These are phyloP conservation scores for Isoperla grammatica DNA, from an alignment of 2,888 invertebrate genomes.

Conservation along the genomic window DNA sequence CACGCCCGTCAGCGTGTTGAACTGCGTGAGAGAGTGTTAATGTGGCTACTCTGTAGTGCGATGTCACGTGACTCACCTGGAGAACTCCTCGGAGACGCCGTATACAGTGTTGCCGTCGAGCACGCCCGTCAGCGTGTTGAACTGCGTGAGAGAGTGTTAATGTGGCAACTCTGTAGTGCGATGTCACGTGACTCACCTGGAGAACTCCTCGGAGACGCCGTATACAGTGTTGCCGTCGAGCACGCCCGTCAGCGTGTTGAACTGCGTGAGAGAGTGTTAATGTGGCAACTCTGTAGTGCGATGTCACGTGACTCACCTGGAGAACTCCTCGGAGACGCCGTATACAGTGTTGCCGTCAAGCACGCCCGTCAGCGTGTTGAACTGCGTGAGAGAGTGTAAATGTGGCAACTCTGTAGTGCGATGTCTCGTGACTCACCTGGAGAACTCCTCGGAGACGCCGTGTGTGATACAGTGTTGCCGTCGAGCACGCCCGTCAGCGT, in stretches of 20 bases:
- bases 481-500: slow-evolving; percentile 81
- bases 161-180: too few relatives aligned
- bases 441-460: slow-evolving; percentile 75
- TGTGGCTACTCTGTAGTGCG: too few relatives aligned
- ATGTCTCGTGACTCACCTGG: slow-evolving; percentile 64
- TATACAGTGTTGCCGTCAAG: slow-evolving; percentile 88
- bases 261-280: too few relatives aligned
- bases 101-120: slow-evolving; percentile 88
- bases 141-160: too few relatives aligned
- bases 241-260: slow-evolving; percentile 80
- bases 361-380: slow-evolving; percentile 80
- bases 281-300: too few relatives aligned
- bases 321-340: slow-evolving; percentile 75
- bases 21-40: too few relatives aligned
- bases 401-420: too few relatives aligned
- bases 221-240: slow-evolving; percentile 88
- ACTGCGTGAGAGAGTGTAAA: too few relatives aligned
- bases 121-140: slow-evolving; percentile 80
- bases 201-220: slow-evolving; percentile 75
- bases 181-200: slow-evolving; percentile 64
- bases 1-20: slow-evolving; percentile 80
- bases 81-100: slow-evolving; percentile 75
- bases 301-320: slow-evolving; percentile 64
- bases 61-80: slow-evolving; percentile 64
- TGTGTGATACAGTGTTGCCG: slow-evolving; percentile 88